Conservation (phyloP, 2,888 invertebrate species). For the Euspilapteryx auroguttella region DNA sequence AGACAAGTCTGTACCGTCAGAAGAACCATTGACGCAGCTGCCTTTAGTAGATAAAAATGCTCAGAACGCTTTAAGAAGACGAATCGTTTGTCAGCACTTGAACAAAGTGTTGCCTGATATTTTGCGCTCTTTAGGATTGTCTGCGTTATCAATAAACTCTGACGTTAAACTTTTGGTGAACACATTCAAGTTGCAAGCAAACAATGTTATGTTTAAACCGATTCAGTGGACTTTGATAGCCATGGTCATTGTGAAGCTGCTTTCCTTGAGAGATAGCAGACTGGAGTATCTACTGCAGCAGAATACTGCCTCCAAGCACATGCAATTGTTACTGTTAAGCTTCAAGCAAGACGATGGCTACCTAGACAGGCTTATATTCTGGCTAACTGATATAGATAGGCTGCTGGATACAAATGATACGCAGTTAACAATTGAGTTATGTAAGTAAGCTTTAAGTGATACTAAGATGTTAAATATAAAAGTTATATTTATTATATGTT, state of each 20-base stretch:
- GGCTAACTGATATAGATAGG: constrained; percentile 53
- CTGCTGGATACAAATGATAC: constrained; percentile 35
- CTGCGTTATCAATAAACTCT: constrained; percentile 29
- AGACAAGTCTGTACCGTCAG: constrained; percentile 12
- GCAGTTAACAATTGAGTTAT: constrained; percentile 31
- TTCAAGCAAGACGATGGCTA: constrained; percentile 53
- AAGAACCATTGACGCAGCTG: constrained; percentile 37
- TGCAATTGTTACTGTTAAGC: constrained; percentile 47
- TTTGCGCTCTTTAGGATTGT: constrained; percentile 44
- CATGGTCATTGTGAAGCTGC: constrained; percentile 68
- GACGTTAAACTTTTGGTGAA: constrained; percentile 58
- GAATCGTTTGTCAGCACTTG: constrained; percentile 69
- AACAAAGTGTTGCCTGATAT: constrained; percentile 66
- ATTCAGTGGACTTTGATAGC: constrained; percentile 72
- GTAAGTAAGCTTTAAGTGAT: no score
- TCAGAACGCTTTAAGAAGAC: constrained; percentile 66
- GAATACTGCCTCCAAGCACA: constrained; percentile 30
- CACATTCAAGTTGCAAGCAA: constrained; percentile 68
- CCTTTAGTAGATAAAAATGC: constrained; percentile 69
- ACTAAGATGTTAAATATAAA: no score
- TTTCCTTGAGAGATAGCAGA: constrained; percentile 31
- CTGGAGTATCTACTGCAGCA: constrained; percentile 26
- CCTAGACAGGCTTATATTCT: constrained; percentile 42
- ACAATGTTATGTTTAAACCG: constrained; percentile 74
- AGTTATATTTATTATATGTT: neutral